Base-by-base conservation (phyloP, 1,140 invertebrate species). In the Pseudomyrmex gracilis region DNA sequence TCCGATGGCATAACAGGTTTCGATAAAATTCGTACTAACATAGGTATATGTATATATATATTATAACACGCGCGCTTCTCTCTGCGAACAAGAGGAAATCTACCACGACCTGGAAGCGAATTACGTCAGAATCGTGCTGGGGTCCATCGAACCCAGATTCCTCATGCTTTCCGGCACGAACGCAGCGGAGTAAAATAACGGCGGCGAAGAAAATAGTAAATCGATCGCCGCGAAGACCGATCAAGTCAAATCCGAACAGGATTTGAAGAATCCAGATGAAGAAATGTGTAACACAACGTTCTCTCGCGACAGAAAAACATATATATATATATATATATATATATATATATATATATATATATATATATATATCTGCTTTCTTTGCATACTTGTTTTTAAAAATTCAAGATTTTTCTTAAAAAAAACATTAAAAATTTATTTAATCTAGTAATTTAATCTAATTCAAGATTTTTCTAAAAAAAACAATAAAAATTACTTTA, bases 1-100 rank as follows among this genome's bases (percentile, higher is more conserved):
- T 73, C 84, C 87, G 86, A 83, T 80, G 84, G 84, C 87, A 86
- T 88, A 89, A 89, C 87, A 84, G 87, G 87, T 89, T 89, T 89
- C 80, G 87, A 84, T 89, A 86, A 89, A 89, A 88, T 89, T 89
- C 77, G 86, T 70, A 88, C 83, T 82, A 73, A 87, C 83, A 87
- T 84, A 73, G 34, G 3, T 34, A 4, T 34, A 34, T 34, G 5
- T 34, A 68, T 70, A 60, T 12, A n/a, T 20, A 22, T 20, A 20
- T 34, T 13, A 47, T 13, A 17, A 45, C n/a, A 53, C 57, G 10
- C 70, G 60, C 87, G 66, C 66, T 71, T 84, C 57, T 71, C 57
- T 15, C 34, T 60, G 45, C 24, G 45, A 84, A 80, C 87, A 78
- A 88, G 87, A 88, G 84, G 87, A 89, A 88, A 89, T 89, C 78